Conservation (phyloP, 2,888 invertebrate genomes). For the Torymus aiolomorphi region DNA sequence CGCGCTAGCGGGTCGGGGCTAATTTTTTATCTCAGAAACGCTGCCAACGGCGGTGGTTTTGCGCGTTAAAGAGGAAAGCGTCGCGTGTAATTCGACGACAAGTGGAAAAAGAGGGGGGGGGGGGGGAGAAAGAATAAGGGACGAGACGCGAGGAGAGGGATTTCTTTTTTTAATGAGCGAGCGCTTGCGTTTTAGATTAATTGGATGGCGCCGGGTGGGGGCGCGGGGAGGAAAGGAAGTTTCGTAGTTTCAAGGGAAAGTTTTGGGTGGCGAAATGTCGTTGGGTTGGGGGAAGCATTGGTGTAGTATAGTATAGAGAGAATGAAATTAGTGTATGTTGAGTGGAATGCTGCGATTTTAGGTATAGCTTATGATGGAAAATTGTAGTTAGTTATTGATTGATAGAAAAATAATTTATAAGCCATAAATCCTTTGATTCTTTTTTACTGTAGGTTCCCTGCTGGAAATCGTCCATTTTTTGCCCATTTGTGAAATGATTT, state of each 20-base stretch:
- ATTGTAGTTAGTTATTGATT: too few species aligned
- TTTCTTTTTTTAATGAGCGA: slow-evolving; percentile 50
- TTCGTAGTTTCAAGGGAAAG: slow-evolving; percentile 5
- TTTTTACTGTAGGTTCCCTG: too few species aligned
- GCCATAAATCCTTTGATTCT: too few species aligned
- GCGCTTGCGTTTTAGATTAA: slow-evolving; percentile 49
- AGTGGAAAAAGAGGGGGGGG: neutral
- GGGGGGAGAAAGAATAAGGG: neutral
- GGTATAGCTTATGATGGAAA: too few species aligned
- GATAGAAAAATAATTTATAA: too few species aligned
- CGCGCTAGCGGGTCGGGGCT: slow-evolving; percentile 68
- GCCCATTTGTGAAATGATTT: too few species aligned
- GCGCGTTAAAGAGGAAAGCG: slow-evolving; percentile 41
- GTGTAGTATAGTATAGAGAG: too few species aligned
- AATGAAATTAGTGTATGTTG: too few species aligned
- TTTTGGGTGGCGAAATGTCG: neutral
- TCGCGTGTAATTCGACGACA: slow-evolving; percentile 26
- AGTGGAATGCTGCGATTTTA: too few species aligned
- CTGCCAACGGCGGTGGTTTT: neutral
- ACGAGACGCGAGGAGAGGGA: slow-evolving; percentile 3
- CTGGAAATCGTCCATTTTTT: too few species aligned
- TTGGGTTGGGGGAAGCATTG: too few species aligned
- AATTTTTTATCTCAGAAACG: slow-evolving; percentile 75
- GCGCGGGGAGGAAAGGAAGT: too few species aligned
- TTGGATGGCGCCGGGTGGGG: neutral